Evolutionary conservation across 2,888 invertebrate genomes (phyloP).

Genomic region (Rhagophthalmus giganteus): DNA sequence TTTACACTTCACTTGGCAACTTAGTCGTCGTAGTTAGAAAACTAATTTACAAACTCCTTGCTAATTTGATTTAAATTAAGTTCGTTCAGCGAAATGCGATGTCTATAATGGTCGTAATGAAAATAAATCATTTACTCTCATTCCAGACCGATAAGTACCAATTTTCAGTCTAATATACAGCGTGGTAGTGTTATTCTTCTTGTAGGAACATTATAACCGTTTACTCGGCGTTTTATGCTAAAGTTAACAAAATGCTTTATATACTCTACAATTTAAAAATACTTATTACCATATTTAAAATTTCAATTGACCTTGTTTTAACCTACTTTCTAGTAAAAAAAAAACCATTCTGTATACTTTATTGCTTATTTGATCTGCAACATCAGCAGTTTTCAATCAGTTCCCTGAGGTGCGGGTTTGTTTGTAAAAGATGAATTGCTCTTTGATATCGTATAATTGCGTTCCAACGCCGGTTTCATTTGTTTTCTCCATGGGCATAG

Average conservation of each 20-base stretch:
- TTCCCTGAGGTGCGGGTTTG: slow-evolving; percentile 29
- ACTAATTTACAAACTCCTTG: slow-evolving; percentile 53
- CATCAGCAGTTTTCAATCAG: slow-evolving; percentile 29
- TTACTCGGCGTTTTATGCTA: too few relatives aligned
- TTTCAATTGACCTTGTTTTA: slow-evolving; percentile 3
- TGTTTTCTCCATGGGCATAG: slow-evolving; percentile 12
- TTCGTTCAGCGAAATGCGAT: slow-evolving; percentile 47
- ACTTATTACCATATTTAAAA: too few relatives aligned
- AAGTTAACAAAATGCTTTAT: too few relatives aligned
- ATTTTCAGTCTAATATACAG: slow-evolving; percentile 24
- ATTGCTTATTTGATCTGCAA: slow-evolving; percentile 19
- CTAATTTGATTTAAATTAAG: slow-evolving; percentile 53
- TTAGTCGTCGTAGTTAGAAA: slow-evolving; percentile 43
- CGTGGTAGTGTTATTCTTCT: slow-evolving; percentile 12
- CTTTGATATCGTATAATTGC: slow-evolving; percentile 31
- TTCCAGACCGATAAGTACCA: slow-evolving; percentile 32
- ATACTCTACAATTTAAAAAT: too few relatives aligned
- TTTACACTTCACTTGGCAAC: slow-evolving; percentile 46
- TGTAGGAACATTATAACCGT: too few relatives aligned
- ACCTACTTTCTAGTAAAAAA: too few relatives aligned
- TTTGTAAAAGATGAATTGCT: slow-evolving; percentile 29
- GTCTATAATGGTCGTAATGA: slow-evolving; percentile 35
- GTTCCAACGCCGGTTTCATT: slow-evolving; percentile 15
- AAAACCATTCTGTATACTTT: slow-evolving; percentile 20
- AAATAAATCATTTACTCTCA: slow-evolving; percentile 40